A percentile compares a stretch with the other conserved stretches of the same genome.
Evolutionary conservation across 2,113 vertebrate genomes (phyloP).

Genomic region (Platanista minor): DNA sequence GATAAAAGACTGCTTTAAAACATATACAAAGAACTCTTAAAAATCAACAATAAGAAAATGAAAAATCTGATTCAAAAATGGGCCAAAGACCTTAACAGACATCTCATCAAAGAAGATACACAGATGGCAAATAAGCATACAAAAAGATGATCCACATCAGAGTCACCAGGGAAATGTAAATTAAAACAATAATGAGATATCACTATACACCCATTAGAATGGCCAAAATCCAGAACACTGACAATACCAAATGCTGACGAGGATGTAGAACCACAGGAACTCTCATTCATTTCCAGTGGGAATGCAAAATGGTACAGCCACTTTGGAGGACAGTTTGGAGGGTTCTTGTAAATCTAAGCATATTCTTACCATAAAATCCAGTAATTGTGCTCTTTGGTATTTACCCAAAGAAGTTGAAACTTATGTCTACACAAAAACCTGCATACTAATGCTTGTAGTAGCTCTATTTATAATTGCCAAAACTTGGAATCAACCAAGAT

Average conservation of each 20-base stretch:
- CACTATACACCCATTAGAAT: neutral
- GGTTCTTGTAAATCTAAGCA: neutral
- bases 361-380: neutral
- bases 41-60: neutral
- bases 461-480: neutral
- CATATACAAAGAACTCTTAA: neutral
- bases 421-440: neutral
- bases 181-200: neutral
- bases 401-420: neutral
- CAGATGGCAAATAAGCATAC: neutral
- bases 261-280: neutral
- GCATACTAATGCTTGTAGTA: neutral
- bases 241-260: neutral
- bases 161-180: neutral
- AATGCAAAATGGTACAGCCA: neutral
- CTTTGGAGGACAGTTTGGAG: neutral
- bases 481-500: neutral
- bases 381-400: neutral
- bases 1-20: neutral
- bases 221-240: neutral
- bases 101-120: neutral
- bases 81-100: neutral
- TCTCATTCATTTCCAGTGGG: neutral
- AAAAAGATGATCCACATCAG: neutral
- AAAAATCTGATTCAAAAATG: neutral